Conservation (phyloP, 2,888 invertebrate genomes). For the Ennomos fuscantarius region DNA sequence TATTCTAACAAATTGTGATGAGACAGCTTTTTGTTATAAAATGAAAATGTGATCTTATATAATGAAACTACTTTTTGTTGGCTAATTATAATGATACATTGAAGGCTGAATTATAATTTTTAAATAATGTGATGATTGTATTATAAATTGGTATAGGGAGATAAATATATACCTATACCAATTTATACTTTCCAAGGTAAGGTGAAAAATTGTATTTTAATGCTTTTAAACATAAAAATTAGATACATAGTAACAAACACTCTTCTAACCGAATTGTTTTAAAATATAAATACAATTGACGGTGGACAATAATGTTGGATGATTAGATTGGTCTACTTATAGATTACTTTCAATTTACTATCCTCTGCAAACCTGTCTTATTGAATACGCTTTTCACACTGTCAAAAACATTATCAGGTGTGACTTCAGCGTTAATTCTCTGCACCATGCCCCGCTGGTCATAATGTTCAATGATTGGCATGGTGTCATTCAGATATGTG, state of each 20-base stretch:
- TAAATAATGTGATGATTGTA: no score
- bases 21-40: no score
- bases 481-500: conserved; percentile 93
- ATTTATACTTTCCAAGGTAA: no score
- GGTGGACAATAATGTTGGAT: conserved; percentile 21
- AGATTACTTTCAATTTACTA: conserved; percentile 54
- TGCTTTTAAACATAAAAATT: conserved; percentile 2
- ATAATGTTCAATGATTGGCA: conserved; percentile 96
- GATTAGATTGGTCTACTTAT: conserved; percentile 50
- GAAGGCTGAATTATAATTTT: no score
- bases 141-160: no score
- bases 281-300: conserved; percentile 13
- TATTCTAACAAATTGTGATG: no score
- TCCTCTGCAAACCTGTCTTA: conserved; percentile 60
- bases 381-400: conserved; percentile 83
- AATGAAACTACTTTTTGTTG: no score
- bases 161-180: no score
- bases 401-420: conserved; percentile 88
- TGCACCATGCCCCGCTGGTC: conserved; percentile 88
- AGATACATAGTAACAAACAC: conserved; percentile 16
- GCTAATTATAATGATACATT: no score
- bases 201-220: no score
- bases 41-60: no score
- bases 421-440: conserved; percentile 89
- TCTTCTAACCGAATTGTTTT: conserved; percentile 18